Conservation (phyloP, 2,888 invertebrate genomes). For the Bembecia ichneumoniformis region DNA sequence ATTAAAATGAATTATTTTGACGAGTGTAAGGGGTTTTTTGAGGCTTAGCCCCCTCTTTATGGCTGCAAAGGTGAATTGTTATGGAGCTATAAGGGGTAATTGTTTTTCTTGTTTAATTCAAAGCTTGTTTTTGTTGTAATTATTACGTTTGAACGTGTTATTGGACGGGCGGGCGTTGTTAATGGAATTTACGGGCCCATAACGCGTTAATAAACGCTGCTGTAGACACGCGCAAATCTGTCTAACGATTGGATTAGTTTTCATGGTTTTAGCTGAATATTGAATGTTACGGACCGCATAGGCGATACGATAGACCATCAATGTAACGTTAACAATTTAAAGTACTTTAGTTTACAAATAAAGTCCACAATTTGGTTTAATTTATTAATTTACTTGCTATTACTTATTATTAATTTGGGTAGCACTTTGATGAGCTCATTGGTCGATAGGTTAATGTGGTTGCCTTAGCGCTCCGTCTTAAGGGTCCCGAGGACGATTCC, state of each 20-base stretch:
- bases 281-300: neutral
- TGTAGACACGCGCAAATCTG: neutral
- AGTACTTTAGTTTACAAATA: no score
- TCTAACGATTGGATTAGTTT: neutral
- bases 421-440: no score
- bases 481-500: no score
- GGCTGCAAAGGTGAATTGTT: slow-evolving; percentile 48
- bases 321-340: no score
- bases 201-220: neutral
- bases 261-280: neutral
- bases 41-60: slow-evolving; percentile 34
- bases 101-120: slow-evolving; percentile 36
- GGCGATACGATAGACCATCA: no score
- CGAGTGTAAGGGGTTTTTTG: slow-evolving; percentile 54
- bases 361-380: no score
- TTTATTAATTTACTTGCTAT: no score
- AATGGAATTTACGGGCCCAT: slow-evolving; percentile 1
- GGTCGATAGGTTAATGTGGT: no score
- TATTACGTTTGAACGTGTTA: slow-evolving; percentile 24
- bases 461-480: no score
- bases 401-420: no score
- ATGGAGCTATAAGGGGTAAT: slow-evolving; percentile 50
- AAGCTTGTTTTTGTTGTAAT: slow-evolving; percentile 29
- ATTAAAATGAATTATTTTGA: slow-evolving; percentile 74
- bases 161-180: slow-evolving; percentile 11